Base-by-base conservation (phyloP, 2,113 vertebrate species). In the Epinephelus cyanopodus region DNA sequence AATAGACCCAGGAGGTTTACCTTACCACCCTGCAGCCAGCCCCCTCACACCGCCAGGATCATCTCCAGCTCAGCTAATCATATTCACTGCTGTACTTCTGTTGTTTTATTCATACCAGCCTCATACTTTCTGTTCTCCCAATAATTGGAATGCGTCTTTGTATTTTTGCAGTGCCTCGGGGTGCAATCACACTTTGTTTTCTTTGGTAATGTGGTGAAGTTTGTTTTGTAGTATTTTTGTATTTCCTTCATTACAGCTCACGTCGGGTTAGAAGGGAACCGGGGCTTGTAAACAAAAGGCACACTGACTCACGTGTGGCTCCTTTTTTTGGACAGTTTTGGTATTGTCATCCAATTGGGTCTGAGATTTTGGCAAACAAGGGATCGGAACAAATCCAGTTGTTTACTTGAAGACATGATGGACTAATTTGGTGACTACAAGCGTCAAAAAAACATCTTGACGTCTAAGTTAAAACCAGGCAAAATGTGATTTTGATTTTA, bases 1-100 rank as follows among this genome's bases (percentile, higher is more conserved):
- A 91, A 92, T 86, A 87, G 86, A 87, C 64, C 79, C 84, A 23
- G 7, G 39, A 81, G 89, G 85, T 86, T 88, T 82, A 74, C 73
- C 83, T 87, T 88, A 86, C 84, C 71, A 1, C 50, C 70, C 71
- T 63, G 68, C 81, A 56, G 42, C 79, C 57, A 18, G 50, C 11
- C 5, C 64, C 25, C 66, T 39, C 62, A 54, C 58, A 60, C 74
- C 25, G 3, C 56, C 82, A 15, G 63, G 54, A 66, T 54, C 82
- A n/a, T 72, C 70, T 66, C 53, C 9, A 60, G 79, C 73, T 85
- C 84, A 29, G 54, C 71, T 79, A 77, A 64, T 76, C 74, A 47
- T 27, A 77, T 65, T 65, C 74, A 17, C 0, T 2, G 33, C 82
- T 53, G 8, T 9, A 50, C 81, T 25, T 68, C n/a, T 82, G 23